These are phyloP conservation scores for Gephyroberyx darwinii DNA, from an alignment of 2,797 vertebrate species.

Conservation along the genomic window DNA sequence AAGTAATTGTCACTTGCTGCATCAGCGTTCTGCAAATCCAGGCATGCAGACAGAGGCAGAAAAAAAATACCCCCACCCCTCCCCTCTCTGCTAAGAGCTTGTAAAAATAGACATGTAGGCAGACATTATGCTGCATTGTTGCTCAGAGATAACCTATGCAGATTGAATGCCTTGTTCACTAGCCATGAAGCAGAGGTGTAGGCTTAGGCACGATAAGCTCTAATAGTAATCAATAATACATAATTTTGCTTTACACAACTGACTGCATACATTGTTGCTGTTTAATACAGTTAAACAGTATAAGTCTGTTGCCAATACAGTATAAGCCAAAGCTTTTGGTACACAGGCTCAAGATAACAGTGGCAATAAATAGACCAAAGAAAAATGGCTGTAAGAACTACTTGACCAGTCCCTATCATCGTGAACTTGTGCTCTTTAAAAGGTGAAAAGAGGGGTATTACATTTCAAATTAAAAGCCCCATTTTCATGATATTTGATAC, in stretches of 20 bases:
- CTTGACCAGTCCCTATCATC: conserved; percentile 5
- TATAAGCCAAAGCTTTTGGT: neutral
- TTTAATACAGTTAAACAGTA: conserved; percentile 13
- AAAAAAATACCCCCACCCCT: conserved; percentile 1
- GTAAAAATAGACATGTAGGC: conserved; percentile 62
- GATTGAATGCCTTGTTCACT: conserved; percentile 32
- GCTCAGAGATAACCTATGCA: conserved; percentile 44
- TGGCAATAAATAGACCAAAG: neutral
- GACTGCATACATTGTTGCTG: conserved; percentile 9
- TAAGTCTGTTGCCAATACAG: neutral
- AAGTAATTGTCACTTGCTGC: conserved; percentile 75
- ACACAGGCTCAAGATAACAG: neutral
- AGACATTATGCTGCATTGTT: conserved; percentile 42
- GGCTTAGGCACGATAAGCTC: neutral
- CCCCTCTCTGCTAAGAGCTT: conserved; percentile 14
- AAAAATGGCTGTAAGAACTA: neutral
- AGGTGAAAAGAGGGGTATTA: neutral
- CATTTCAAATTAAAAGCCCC: conserved; percentile 18
- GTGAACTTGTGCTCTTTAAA: neutral
- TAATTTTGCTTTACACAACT: conserved; percentile 22
- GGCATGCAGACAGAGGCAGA: conserved; percentile 48
- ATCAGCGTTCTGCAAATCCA: conserved; percentile 71
- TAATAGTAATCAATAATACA: conserved; percentile 19
- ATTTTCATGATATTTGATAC: neutral
- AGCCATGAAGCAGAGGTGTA: conserved; percentile 33